Evolutionary conservation across 2,888 invertebrate species (phyloP).

Genomic region (Lithosia quadra): DNA sequence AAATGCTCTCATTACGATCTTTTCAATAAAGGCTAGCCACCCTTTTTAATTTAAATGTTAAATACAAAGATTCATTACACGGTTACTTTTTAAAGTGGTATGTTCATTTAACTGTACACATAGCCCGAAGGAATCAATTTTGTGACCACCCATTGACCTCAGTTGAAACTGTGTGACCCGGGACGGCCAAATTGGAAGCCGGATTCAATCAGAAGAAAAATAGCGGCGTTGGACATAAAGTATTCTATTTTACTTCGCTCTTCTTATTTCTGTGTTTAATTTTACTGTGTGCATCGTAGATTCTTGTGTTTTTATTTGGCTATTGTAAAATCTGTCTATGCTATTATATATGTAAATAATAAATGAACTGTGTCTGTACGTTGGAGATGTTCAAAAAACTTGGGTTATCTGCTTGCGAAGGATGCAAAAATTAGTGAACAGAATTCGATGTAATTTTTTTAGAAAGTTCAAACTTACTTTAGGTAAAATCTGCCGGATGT

Average conservation of each 20-base stretch:
- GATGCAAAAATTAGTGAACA: no score
- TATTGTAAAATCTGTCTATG: not conserved
- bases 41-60: not conserved
- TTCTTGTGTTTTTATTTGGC: constrained; percentile 21
- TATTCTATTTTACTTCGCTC: constrained; percentile 33
- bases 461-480: no score
- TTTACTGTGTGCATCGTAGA: constrained; percentile 36
- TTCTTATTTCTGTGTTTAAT: constrained; percentile 42
- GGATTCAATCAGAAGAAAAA: constrained; percentile 53
- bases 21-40: not conserved
- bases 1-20: not conserved
- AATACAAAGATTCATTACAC: not conserved
- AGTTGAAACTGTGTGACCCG: constrained; percentile 36
- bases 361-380: no score
- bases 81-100: not conserved
- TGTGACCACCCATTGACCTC: constrained; percentile 46
- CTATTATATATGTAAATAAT: no score
- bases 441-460: no score
- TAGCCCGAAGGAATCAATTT: constrained; percentile 45
- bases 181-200: constrained; percentile 45
- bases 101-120: constrained; percentile 17
- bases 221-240: constrained; percentile 38
- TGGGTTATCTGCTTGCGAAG: no score
- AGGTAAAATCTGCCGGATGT: no score
- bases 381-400: no score